phyloP scores from a whole-genome alignment of 2,113 vertebrate genomes.

The Podilymbus podiceps region DNA sequence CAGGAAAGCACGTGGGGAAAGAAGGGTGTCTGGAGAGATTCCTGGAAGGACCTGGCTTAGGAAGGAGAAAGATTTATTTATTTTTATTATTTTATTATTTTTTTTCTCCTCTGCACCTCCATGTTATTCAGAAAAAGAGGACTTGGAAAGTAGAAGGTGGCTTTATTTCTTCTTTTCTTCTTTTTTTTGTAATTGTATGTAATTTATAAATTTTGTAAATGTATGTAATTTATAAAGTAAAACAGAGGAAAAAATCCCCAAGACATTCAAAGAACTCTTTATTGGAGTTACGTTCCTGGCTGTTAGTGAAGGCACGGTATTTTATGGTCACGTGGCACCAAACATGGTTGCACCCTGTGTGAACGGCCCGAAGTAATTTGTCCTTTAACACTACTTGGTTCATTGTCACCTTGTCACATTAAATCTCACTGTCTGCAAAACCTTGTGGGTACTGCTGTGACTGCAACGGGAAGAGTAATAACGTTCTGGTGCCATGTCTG shows the following conservation, averaged over 20 bases:
- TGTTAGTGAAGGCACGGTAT: neutral
- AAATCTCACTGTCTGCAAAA: neutral
- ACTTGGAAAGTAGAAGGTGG: neutral
- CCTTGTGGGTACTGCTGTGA: neutral
- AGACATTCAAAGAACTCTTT: neutral
- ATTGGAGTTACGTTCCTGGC: neutral
- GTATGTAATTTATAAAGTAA: neutral
- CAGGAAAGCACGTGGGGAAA: neutral
- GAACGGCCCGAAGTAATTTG: too few relatives aligned
- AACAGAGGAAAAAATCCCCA: neutral
- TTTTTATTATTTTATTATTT: too few relatives aligned
- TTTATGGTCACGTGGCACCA: neutral
- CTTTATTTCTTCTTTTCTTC: neutral
- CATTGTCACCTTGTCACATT: neutral
- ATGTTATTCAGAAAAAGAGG: neutral
- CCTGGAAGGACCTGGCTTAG: neutral
- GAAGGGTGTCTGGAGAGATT: too few relatives aligned
- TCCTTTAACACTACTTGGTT: neutral
- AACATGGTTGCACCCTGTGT: too few relatives aligned
- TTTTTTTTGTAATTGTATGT: too few relatives aligned
- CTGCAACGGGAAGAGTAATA: too few relatives aligned
- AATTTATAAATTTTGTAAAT: too few relatives aligned
- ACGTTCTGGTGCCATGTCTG: neutral
- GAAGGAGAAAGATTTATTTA: neutral
- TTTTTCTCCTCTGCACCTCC: neutral